Conservation (phyloP, 2,888 invertebrate genomes). For the Nesidiocoris tenuis region DNA sequence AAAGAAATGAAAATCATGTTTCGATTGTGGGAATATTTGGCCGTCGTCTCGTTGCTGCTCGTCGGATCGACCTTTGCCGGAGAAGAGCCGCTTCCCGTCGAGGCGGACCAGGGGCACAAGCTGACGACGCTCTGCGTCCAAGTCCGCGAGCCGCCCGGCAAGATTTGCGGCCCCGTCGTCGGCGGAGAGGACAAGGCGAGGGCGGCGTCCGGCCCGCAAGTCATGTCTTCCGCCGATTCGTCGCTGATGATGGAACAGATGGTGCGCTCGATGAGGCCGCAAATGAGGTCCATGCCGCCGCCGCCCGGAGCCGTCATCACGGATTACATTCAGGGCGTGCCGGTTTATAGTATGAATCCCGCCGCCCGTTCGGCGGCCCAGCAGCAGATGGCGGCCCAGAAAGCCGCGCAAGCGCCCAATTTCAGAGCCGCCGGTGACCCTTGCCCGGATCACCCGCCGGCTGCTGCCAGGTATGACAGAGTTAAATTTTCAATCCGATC, state of each 20-base stretch:
- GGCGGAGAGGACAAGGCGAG: not conserved
- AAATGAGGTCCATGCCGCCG: not conserved
- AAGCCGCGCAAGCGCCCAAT: not conserved
- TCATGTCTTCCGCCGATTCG: not conserved
- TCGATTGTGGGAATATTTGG: not conserved
- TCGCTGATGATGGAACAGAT: not conserved
- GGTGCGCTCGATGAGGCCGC: not conserved
- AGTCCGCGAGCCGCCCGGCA: conserved; percentile 5
- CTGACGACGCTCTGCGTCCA: conserved; percentile 28
- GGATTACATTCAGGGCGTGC: not conserved
- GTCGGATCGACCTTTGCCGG: conserved; percentile 15
- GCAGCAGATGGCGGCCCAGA: not conserved
- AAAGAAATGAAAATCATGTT: not conserved
- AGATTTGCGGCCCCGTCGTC: conserved; percentile 16
- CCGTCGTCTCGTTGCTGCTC: not conserved
- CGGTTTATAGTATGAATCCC: not conserved
- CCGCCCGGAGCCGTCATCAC: not conserved
- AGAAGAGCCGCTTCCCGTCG: conserved; percentile 10
- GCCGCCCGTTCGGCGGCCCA: too few relatives aligned
- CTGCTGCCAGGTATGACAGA: too few relatives aligned
- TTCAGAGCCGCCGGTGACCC: not conserved
- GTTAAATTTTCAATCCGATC: too few relatives aligned
- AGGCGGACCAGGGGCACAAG: not conserved
- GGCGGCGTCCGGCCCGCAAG: not conserved
- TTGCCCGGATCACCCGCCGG: not conserved